phyloP scores from a whole-genome alignment of 2,113 vertebrate species.

The Sigmodon hispidus region DNA sequence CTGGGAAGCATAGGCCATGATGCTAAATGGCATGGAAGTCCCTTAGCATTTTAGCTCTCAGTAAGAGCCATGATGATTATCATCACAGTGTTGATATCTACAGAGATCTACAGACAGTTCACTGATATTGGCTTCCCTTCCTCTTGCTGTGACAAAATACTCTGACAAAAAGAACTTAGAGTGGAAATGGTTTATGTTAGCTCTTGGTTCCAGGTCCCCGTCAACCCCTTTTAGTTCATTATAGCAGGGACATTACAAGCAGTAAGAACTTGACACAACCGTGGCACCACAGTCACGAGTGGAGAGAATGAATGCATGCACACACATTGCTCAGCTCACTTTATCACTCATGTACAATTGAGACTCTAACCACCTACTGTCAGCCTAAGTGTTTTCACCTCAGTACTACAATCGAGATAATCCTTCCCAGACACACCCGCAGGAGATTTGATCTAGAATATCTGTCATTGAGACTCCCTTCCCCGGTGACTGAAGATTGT shows the following conservation, averaged over 20 bases:
- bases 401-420: too few species aligned
- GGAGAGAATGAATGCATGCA: fast-evolving
- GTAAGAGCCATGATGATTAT: neutral
- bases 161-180: neutral
- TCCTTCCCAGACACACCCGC: neutral
- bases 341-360: neutral
- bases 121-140: neutral
- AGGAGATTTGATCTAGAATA: neutral
- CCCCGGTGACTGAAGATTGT: neutral
- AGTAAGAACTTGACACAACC: neutral
- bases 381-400: neutral
- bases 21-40: neutral
- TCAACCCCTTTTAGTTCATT: neutral
- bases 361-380: too few species aligned
- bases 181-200: neutral
- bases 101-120: neutral
- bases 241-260: neutral
- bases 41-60: neutral
- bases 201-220: neutral
- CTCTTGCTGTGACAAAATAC: neutral
- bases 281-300: too few species aligned
- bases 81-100: neutral
- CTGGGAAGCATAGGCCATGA: neutral
- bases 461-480: neutral
- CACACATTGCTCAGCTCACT: neutral